Evolutionary conservation across 2,888 invertebrate species (phyloP), one percentile per base, ranked within the genome.

Genomic region (Sericinus montela): DNA sequence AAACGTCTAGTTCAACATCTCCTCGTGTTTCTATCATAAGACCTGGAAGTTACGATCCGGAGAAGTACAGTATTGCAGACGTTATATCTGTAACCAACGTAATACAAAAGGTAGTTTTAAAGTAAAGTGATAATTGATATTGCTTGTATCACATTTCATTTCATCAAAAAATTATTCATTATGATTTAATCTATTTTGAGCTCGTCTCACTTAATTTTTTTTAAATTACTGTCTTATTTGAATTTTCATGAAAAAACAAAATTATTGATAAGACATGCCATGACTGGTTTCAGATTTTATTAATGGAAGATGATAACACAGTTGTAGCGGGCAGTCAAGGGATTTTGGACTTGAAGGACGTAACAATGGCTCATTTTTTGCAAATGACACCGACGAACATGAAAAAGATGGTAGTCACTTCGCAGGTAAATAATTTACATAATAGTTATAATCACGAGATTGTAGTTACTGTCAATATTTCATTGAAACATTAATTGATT

Each of bases 21-120:
- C 89, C 91, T 0, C 75, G 86, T 47, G 75, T 91, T 0, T 67
- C 80, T 3, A 65, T 92, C 0, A 68, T 92, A 39, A 80, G 91
- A 13, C 81, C 88, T 0, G 91, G 89, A 0, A 60, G 56, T 6
- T 88, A 85, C 51, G 70, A 91, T 57, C 74, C 91, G 0, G 72
- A 75, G 25, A 76, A 76, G 54, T 67, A 69, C 44, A 35, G 57
- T 7, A 69, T 82, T 3, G 15, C 62, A 25, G 79, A 82, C n/a
- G 35, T 76, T 0, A 57, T 76, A 51, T 51, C 71, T 5, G 72
- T 70, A 8, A 51, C 62, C 3, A 63, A 60, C 43, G 28, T 58
- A 6, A 11, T 77, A 40, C 67, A 67, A 48, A 72, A 62, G 67
- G 80, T 79, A 56, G 49, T 35, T 28, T 37, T 3, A 19, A 41